These are phyloP conservation scores for Urosaurus nigricauda DNA, from an alignment of 2,797 vertebrate species.

Conservation along the genomic window DNA sequence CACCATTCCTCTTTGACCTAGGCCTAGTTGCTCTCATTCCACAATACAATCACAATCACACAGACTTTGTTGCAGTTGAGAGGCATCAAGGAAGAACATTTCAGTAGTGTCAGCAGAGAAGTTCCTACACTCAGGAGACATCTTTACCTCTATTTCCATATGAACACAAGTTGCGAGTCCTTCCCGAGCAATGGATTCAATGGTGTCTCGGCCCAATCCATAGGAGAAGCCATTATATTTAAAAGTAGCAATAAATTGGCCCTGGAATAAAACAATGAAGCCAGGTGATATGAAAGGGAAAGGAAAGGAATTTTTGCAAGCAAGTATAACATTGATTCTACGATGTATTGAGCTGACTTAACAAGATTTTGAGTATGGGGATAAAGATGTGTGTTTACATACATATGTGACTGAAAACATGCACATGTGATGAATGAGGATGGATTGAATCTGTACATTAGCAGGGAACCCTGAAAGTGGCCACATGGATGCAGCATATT, in stretches of 20 bases:
- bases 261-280: constrained; percentile 79
- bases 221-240: constrained; percentile 84
- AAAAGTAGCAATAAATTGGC: constrained; percentile 89
- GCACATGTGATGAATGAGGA: too few species aligned
- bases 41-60: not conserved
- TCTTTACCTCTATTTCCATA: constrained; percentile 91
- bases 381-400: not conserved
- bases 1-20: not conserved
- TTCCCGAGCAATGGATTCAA: constrained; percentile 89
- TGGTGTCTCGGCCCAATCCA: constrained; percentile 87
- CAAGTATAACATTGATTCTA: not conserved
- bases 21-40: not conserved
- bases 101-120: too few species aligned
- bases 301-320: fast-evolving
- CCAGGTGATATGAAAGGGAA: not conserved
- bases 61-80: too few species aligned
- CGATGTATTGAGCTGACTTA: too few species aligned
- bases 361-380: not conserved
- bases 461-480: not conserved
- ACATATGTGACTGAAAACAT: not conserved
- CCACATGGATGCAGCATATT: not conserved
- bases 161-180: constrained; percentile 92
- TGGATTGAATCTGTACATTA: not conserved
- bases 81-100: not conserved
- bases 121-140: not conserved